phyloP scores from a whole-genome alignment of 2,113 vertebrate species.

The Madoqua kirkii region DNA sequence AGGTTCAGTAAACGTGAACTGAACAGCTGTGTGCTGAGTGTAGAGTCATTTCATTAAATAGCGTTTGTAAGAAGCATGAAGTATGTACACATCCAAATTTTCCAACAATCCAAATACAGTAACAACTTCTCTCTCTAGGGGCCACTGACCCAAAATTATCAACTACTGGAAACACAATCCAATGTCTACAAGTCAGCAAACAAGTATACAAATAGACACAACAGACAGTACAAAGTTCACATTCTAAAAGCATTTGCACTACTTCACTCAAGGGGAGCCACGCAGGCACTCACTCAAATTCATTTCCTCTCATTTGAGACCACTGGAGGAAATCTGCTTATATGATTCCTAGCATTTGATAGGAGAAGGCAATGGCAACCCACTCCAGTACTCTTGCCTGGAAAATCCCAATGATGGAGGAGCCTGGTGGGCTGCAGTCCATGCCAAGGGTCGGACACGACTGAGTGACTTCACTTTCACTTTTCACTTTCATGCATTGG shows the following conservation, averaged over 20 bases:
- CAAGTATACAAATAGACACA: not conserved
- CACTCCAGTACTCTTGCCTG: no score
- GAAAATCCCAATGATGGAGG: no score
- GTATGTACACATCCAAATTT: not conserved
- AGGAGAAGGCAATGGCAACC: not conserved
- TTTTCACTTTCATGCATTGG: no score
- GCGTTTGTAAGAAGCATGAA: not conserved
- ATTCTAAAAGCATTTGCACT: not conserved
- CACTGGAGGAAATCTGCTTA: not conserved
- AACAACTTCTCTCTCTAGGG: not conserved
- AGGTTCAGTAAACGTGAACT: not conserved
- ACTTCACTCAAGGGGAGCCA: not conserved
- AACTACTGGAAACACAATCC: not conserved
- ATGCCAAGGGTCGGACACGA: no score
- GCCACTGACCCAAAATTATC: not conserved
- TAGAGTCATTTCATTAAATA: not conserved
- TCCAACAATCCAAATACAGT: conserved; percentile 5
- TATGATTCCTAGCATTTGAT: not conserved
- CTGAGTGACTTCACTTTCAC: no score
- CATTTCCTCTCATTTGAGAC: not conserved
- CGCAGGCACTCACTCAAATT: not conserved
- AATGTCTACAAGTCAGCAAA: not conserved
- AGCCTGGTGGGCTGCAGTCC: no score
- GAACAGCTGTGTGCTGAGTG: not conserved
- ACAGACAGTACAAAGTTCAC: not conserved